Percentiles rank a stretch among this genome's conserved stretches.
Conservation (phyloP, 1,140 invertebrate genomes). For the Ceratitis capitata region DNA sequence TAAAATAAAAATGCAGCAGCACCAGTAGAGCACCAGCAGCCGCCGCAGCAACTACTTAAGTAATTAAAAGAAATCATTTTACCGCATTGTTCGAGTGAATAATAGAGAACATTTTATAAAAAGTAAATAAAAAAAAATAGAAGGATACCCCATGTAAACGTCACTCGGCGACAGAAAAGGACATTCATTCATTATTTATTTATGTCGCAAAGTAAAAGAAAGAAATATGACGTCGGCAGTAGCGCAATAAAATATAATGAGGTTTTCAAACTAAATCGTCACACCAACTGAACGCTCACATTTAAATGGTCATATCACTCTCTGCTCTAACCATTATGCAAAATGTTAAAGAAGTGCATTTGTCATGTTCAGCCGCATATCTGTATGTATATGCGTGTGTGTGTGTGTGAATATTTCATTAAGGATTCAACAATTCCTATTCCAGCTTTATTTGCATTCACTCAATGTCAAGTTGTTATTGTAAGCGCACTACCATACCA, state of each 20-base stretch:
- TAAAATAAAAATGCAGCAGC: too few relatives aligned
- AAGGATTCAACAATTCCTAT: not conserved
- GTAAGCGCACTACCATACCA: slow-evolving; percentile 1
- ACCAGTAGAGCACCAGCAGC: too few relatives aligned
- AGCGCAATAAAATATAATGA: not conserved
- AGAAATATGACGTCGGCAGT: not conserved
- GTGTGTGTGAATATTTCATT: not conserved
- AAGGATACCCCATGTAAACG: not conserved
- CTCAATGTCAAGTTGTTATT: slow-evolving; percentile 34
- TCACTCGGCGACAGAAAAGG: not conserved
- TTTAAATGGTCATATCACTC: not conserved
- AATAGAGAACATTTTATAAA: not conserved
- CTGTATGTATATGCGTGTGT: not conserved
- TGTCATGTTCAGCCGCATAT: too few relatives aligned
- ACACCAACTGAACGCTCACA: not conserved
- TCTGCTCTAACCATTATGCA: not conserved
- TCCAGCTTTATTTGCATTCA: not conserved
- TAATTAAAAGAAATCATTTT: slow-evolving; percentile 24
- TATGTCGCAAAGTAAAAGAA: not conserved
- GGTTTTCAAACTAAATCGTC: not conserved
- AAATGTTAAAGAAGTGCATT: not conserved
- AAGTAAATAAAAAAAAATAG: not conserved
- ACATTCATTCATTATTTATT: not conserved
- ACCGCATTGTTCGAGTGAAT: not conserved
- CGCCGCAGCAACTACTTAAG: not conserved